phyloP scores from a whole-genome alignment of 2,797 vertebrate species.

The Cuculus canorus region DNA sequence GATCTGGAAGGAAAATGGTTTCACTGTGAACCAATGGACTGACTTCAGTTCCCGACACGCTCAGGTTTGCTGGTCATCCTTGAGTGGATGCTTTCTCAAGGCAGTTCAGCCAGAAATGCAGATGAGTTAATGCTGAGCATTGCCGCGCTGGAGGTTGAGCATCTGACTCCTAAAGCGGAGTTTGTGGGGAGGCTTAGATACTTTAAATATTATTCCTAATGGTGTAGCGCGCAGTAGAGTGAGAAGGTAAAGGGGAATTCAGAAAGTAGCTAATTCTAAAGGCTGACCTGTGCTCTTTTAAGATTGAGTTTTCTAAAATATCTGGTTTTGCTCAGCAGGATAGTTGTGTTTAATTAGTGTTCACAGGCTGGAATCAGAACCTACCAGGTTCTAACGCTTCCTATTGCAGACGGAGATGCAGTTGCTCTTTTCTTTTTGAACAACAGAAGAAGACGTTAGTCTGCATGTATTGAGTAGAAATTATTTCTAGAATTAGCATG shows the following conservation, averaged over 20 bases:
- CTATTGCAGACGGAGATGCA: constrained; percentile 26
- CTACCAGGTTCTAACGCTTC: neutral
- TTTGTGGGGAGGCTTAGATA: neutral
- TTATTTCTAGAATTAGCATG: constrained; percentile 27
- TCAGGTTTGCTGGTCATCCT: neutral
- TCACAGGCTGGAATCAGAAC: neutral
- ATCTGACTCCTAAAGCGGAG: neutral
- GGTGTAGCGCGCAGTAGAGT: neutral
- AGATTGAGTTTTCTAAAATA: neutral
- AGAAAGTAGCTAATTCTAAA: neutral
- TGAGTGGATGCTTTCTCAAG: neutral
- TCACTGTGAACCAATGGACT: neutral
- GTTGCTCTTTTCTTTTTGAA: constrained; percentile 42
- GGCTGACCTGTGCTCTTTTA: neutral
- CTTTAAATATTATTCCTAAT: neutral
- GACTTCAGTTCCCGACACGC: neutral
- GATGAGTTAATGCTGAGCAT: neutral
- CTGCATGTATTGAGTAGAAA: neutral
- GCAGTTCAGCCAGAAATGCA: neutral
- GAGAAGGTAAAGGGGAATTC: neutral
- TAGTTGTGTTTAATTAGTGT: constrained; percentile 12
- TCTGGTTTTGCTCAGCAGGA: neutral
- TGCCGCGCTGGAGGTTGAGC: neutral
- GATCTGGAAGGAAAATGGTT: neutral
- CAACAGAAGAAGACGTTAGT: neutral